Base-by-base conservation (phyloP, 2,797 vertebrate genomes). In the Rhabdomys pumilio region DNA sequence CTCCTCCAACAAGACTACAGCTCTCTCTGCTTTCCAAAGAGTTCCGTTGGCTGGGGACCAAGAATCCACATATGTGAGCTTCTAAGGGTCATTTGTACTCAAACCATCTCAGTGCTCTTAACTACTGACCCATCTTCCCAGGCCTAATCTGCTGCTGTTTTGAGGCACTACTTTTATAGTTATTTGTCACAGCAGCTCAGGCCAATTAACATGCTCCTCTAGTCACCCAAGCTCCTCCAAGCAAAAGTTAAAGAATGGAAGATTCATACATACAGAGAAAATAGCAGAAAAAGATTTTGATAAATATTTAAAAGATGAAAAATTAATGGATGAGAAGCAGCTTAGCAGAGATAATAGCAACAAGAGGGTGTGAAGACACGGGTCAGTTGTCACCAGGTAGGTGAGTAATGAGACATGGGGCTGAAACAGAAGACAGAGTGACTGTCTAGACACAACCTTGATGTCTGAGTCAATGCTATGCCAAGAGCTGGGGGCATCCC, bases 61-160 rank as follows among this genome's bases (percentile, higher is more conserved):
- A 63, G 41, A 31, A 15, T 31, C 63, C 82, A 65, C 14, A 50
- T n/a, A 47, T 15, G 24, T 3, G 20, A 67, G 19, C 63, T 31
- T 50, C 34, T 3, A 3, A 2, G 19, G 17, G 29, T 11, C 83
- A n/a, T 85, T 8, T 31, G 17, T 1, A 34, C 22, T 38, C 82
- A 63, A 63, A 12, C 44, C 63, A 53, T 44, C 61, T 65, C 61
- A 22, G 10, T n/a, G 11, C 8, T 55, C 85, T 55, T 41, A 55
- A 41, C 10, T 24, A 14, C 13, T 17, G 7, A 72, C 22, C 7
- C 34, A 20, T 72, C 50, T 88, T 26, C 29, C 15, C 50, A 73
- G 50, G 14, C 9, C 85, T 53, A 73, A 3, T 72, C 90, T 81
- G 90, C 69, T 94, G 29, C 53, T 72, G n/a, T 84, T 76, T 95